Percentiles rank a stretch among this genome's conserved stretches.
Evolutionary conservation across 2,888 invertebrate species (phyloP).

Genomic region (Geotrupes spiniger): DNA sequence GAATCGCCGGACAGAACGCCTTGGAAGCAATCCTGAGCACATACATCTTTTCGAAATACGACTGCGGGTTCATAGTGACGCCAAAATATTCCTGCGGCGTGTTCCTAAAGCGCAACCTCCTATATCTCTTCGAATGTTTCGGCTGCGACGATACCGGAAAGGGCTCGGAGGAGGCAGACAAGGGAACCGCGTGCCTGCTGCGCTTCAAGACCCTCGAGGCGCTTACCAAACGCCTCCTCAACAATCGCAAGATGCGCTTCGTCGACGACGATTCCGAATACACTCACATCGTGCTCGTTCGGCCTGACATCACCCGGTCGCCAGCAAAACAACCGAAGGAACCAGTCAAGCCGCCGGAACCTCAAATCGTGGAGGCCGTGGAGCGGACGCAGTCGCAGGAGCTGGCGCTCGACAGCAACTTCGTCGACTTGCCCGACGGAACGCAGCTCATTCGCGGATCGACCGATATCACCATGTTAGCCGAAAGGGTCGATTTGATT

Average conservation of each 20-base stretch:
- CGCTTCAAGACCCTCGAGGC: conserved; percentile 55
- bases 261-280: conserved; percentile 12
- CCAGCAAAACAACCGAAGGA: neutral
- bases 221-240: conserved; percentile 8
- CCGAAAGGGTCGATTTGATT: conserved; percentile 32
- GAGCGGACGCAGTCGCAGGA: conserved; percentile 50
- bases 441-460: conserved; percentile 59
- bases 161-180: conserved; percentile 44
- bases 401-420: conserved; percentile 57
- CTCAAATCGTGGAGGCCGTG: conserved; percentile 24
- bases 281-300: conserved; percentile 10
- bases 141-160: conserved; percentile 60
- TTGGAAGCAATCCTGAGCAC: conserved; percentile 42
- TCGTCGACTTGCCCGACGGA: conserved; percentile 58
- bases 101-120: conserved; percentile 57
- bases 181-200: conserved; percentile 57
- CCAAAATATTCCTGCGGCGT: conserved; percentile 61
- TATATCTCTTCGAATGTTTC: conserved; percentile 61
- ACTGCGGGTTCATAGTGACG: conserved; percentile 60
- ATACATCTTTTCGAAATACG: conserved; percentile 52
- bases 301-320: conserved; percentile 7
- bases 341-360: neutral
- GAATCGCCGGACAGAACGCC: conserved; percentile 23
- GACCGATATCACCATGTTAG: conserved; percentile 44
- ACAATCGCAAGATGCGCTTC: neutral